Conservation (phyloP, 2,888 invertebrate species). For the Cheilosia scutellata region DNA sequence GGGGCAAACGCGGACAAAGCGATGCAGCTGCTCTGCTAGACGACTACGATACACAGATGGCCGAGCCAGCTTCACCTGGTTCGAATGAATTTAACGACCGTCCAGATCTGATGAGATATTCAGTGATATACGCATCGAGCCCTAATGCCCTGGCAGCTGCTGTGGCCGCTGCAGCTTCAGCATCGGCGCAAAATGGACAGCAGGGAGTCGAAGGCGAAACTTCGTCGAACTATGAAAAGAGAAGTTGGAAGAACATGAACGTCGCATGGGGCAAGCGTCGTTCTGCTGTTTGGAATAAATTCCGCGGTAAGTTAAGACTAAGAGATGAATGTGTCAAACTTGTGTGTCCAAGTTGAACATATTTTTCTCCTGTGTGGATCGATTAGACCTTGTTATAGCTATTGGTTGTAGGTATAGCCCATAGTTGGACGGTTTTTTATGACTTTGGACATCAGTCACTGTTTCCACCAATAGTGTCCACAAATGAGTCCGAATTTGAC, state of each 20-base stretch:
- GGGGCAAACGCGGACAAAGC: conserved; percentile 87
- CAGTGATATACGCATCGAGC: conserved; percentile 76
- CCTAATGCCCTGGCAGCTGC: conserved; percentile 63
- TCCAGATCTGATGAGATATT: conserved; percentile 76
- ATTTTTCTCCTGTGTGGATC: no score
- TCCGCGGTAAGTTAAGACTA: conserved; percentile 84
- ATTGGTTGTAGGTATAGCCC: no score
- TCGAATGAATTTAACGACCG: conserved; percentile 51
- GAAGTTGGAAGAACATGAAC: conserved; percentile 89
- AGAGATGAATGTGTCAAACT: neutral
- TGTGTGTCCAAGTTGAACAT: no score
- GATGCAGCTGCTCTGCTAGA: conserved; percentile 77
- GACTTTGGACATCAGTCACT: no score
- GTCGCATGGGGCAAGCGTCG: conserved; percentile 91
- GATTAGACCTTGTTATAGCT: no score
- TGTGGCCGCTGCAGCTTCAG: conserved; percentile 32
- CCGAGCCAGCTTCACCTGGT: conserved; percentile 76
- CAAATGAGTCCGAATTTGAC: no score
- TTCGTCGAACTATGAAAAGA: conserved; percentile 85
- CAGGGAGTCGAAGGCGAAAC: conserved; percentile 52
- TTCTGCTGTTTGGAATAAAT: conserved; percentile 86
- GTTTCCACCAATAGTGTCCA: no score
- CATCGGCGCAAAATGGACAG: conserved; percentile 21
- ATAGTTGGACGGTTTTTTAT: no score
- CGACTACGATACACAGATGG: conserved; percentile 61